These are phyloP conservation scores for Gouania willdenowi DNA, from an alignment of 2,797 vertebrate genomes.

Conservation along the genomic window DNA sequence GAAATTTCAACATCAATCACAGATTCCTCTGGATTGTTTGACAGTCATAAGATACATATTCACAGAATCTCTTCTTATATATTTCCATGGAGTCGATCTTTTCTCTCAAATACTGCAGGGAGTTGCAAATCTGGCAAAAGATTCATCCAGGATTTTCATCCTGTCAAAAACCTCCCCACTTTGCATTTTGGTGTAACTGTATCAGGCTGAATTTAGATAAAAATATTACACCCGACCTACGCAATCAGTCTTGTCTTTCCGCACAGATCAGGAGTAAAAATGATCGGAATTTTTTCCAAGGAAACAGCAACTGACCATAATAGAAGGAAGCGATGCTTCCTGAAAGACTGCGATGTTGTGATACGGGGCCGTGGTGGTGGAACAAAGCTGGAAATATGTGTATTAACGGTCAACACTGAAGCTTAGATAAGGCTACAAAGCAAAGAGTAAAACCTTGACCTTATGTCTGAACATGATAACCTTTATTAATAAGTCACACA, in stretches of 20 bases:
- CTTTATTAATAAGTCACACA: conserved; percentile 44
- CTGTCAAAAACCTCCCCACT: conserved; percentile 1
- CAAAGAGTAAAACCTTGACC: conserved; percentile 21
- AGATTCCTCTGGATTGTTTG: too few species aligned
- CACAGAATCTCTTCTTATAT: too few species aligned
- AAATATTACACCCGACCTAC: background rate
- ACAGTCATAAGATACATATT: too few species aligned
- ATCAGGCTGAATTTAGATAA: background rate
- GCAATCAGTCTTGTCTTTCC: too few species aligned
- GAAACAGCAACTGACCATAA: too few species aligned
- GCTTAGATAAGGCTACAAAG: conserved; percentile 8
- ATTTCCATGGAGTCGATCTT: conserved; percentile 7
- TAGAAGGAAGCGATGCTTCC: rapidly evolving
- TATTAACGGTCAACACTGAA: conserved; percentile 2
- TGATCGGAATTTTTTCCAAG: too few species aligned
- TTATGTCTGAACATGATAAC: conserved; percentile 43
- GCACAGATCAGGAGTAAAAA: too few species aligned
- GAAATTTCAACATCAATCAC: too few species aligned
- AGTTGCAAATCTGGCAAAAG: conserved; percentile 21
- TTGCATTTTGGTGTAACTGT: conserved; percentile 5
- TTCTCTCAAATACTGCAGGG: conserved; percentile 31
- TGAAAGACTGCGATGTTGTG: too few species aligned
- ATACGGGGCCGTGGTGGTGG: too few species aligned
- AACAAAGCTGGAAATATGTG: too few species aligned
- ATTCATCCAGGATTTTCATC: conserved; percentile 11